Evolutionary conservation across 2,888 invertebrate species (phyloP).

Genomic region (Neria commutata): DNA sequence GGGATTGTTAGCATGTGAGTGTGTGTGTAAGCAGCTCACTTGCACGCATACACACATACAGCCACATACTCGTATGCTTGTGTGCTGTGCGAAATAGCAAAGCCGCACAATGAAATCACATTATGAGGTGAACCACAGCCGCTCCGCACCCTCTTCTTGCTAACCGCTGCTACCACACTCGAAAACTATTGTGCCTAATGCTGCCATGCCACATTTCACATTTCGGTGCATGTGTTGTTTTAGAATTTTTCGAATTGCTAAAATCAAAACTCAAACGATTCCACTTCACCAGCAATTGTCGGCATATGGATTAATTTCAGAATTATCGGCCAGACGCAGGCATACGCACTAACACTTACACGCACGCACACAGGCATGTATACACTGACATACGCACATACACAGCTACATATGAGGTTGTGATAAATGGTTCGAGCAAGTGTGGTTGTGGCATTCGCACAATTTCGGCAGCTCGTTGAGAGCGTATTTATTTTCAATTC

Average conservation of each 20-base stretch:
- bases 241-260: neutral
- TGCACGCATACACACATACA: neutral
- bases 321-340: slow-evolving; percentile 12
- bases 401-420: too few relatives aligned
- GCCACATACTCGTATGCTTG: neutral
- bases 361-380: too few relatives aligned
- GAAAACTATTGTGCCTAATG: slow-evolving; percentile 1
- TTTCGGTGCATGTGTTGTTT: neutral
- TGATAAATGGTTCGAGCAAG: too few relatives aligned
- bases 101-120: slow-evolving; percentile 8
- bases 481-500: too few relatives aligned
- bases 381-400: too few relatives aligned
- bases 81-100: neutral
- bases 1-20: slow-evolving; percentile 11
- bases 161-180: neutral
- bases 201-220: neutral
- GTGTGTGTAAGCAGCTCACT: slow-evolving; percentile 5
- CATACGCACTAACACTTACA: too few relatives aligned
- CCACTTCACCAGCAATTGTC: neutral
- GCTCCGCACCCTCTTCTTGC: neutral
- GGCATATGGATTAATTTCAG: slow-evolving; percentile 20
- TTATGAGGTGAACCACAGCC: neutral
- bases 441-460: too few relatives aligned
- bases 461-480: too few relatives aligned
- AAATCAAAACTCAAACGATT: neutral